Base-by-base conservation (phyloP, 2,113 vertebrate species). In the Carassius auratus region DNA sequence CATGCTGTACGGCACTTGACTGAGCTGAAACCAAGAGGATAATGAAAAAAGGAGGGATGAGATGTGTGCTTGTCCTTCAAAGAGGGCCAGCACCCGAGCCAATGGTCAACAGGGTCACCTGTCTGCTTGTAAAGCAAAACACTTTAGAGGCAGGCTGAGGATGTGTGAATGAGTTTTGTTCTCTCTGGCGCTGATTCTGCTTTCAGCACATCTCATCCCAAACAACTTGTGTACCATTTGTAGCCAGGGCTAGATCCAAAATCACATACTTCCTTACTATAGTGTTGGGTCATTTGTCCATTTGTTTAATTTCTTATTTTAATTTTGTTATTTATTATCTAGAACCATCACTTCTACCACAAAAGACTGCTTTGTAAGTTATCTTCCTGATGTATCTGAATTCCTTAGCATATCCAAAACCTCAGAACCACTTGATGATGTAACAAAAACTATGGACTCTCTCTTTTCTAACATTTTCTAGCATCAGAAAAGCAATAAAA, bases 21-120 rank as follows among this genome's bases (percentile, higher is more conserved):
- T 71, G 83, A 38, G 42, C 50, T 62, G 59, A 85, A 89, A 85
- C 66, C 38, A 52, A 57, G 64, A 81, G 79, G 48, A 52, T 90
- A 86, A 88, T 89, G 80, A 86, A 85, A 84, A 59, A 75, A 85
- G 85, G 80, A 84, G 77, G 82, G 36, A 86, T 30, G 50, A 64
- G 52, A 83, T 61, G 38, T 84, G 81, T 14, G 8, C 57, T 82
- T 23, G 4, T 84, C 87, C 33, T 64, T 75, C 59, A 52, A 81
- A 76, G 69, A 66, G 26, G 17, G 81, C 55, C 50, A 75, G 69
- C 36, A 45, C 62, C 57, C 3, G 42, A 62, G 45, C 75, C 48
- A 57, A 74, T 71, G 78, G 86, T 84, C 71, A 62, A 81, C 55
- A n/a, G 85, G 81, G 88, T 88, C 81, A 83, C 82, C 71, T 68